Evolutionary conservation across 2,113 vertebrate species (phyloP), one percentile per base, ranked within the genome.

Genomic region (Trinectes maculatus): DNA sequence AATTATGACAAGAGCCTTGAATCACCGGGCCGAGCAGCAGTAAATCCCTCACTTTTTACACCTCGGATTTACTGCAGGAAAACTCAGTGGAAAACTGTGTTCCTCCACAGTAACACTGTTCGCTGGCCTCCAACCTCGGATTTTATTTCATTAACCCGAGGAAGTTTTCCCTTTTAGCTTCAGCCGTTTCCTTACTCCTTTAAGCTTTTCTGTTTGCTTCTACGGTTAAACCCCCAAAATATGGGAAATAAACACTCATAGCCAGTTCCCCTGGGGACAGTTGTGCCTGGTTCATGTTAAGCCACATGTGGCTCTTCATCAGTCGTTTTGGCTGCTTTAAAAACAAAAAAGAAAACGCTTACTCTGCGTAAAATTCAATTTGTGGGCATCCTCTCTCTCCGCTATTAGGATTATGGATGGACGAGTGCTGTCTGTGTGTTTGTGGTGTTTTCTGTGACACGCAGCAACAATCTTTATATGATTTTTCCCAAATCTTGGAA

Each of bases 21-120:
- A 65, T 68, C 37, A 34, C 15, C 8, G 3, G 21, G 46, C 39
- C 9, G 55, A 8, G 60, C 47, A 9, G 49, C 70, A 56, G 55
- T 75, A 74, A 85, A 85, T 78, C 69, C 40, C 16, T 75, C 73
- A 59, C 15, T 19, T 6, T 43, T 58, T 42, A 47, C 42, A 62
- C 56, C 54, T 73, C 16, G 31, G 47, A 77, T 74, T 58, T 69
- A 77, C n/a, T 54, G 9, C 49, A 73, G 58, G 18, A 52, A 25
- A 3, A 21, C 34, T 43, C 36, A 6, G 43, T 48, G 74, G 62
- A 54, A 79, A 79, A 39, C 26, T 3, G 3, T 12, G 59, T 34
- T 61, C 9, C 16, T 55, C 36, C 46, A 57, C 6, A 0, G 26
- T 28, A 36, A 26, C 25, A 13, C 24, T 5, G 13, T 26, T 74